Evolutionary conservation across 2,797 vertebrate species (phyloP), one percentile per base, ranked within the genome.

Genomic region (Hirundo rustica): DNA sequence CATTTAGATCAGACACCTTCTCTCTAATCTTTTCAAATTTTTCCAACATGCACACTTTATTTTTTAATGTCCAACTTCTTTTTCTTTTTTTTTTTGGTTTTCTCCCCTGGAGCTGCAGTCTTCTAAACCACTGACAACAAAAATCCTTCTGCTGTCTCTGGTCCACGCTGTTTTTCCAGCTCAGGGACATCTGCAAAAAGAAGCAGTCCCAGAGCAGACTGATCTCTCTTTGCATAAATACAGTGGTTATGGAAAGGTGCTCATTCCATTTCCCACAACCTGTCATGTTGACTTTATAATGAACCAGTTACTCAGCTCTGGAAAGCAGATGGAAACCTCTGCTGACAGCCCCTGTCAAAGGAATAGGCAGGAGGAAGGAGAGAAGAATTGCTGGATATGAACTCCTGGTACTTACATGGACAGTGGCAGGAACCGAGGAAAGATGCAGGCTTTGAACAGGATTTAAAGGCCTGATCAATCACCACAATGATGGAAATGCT

Each of bases 321-420:
- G 53, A 67, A 89, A 95, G 88, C 76, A 58, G 94, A 93, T 90
- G 93, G 96, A 97, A 96, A 96, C 92, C 95, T 97, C 92, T 96
- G 96, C 95, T 97, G 96, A 98, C 97, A 97, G 93, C 66, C 88
- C 85, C 89, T 97, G 96, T 96, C 96, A 97, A 92, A 95, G 61
- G 89, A 95, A 96, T 90, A 96, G 93, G 48, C 79, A 93, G 80
- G 79, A 60, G 93, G 79, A 88, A 22, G 44, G 68, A 92, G 95
- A 93, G 91, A 96, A 81, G 76, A 80, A 95, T 88, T 92, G 78
- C 70, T 91, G 93, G 93, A n/a, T 91, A 78, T 83, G 95, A 96
- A 89, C 94, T 93, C 70, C 51, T 45, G 32, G 57, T 87, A 51
- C 58, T 80, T 84, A 85, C 77, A 79, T 15, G 94, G 96, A 83